Evolutionary conservation across 2,113 vertebrate species (phyloP), one percentile per base, ranked within the genome.

Genomic region (Coryphaenoides rupestris): DNA sequence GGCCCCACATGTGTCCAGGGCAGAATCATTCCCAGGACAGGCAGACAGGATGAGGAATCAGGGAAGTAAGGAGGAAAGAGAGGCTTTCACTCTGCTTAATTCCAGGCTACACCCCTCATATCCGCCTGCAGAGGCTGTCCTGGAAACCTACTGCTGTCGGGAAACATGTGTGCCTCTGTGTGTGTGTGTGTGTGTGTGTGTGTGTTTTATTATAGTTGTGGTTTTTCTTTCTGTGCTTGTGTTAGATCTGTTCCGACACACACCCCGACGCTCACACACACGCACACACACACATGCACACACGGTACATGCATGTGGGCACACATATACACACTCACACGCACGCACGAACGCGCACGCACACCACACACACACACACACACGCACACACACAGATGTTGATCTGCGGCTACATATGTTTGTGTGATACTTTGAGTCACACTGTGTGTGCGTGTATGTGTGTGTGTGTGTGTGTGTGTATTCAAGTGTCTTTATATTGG

Each of bases 51-150:
- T 69, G 66, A 61, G 55, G 23, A 4, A 75, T 69, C 55, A 69
- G 78, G 65, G 76, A 77, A 76, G 63, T 54, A 60, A 63, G 9
- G 0, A 49, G 28, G 6, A 40, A 49, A 67, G 47, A 53, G n/a
- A 69, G 52, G 62, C 74, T 84, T 60, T 80, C 76, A 73, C 84
- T 82, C 76, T 54, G 56, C 70, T 70, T 87, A 84, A 85, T 82
- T 85, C 71, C 64, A 73, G 81, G 76, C 74, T 81, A 82, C 82
- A 67, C 79, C 82, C 71, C 58, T 72, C 66, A 76, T 46, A 64
- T 70, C 60, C 63, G 26, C 60, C 40, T 6, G 21, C 15, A 60
- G 16, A 54, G 54, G 60, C 21, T 49, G 28, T 22, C 40, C 57
- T 17, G 9, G 13, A 28, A 68, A 61, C 19, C 55, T 53, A 45